Evolutionary conservation across 1,140 invertebrate genomes (phyloP).

Genomic region (Drosophila gunungcola): DNA sequence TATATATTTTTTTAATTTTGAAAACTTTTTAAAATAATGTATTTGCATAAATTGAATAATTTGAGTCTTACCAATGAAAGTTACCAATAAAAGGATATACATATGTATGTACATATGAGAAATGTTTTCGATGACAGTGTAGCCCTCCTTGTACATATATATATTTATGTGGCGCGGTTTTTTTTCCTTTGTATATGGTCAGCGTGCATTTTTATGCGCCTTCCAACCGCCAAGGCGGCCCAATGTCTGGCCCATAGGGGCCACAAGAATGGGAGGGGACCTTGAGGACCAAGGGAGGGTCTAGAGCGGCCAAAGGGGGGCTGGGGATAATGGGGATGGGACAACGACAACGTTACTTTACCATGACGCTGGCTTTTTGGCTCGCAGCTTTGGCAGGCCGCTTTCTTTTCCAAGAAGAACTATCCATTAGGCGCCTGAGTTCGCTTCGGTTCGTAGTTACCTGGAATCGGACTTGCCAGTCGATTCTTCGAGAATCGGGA

Average conservation of each 20-base stretch:
- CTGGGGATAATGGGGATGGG: slow-evolving; percentile 1
- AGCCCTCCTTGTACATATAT: slow-evolving; percentile 12
- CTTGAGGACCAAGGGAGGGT: background rate
- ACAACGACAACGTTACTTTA: slow-evolving; percentile 50
- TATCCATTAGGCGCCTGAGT: slow-evolving; percentile 81
- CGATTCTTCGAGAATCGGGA: slow-evolving; percentile 29
- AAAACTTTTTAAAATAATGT: too few species aligned
- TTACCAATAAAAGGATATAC: background rate
- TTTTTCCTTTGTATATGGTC: slow-evolving; percentile 49
- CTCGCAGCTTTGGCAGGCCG: slow-evolving; percentile 64
- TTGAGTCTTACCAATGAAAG: too few species aligned
- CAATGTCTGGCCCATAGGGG: slow-evolving; percentile 63
- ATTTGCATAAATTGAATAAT: too few species aligned
- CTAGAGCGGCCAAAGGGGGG: background rate
- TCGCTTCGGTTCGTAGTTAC: slow-evolving; percentile 63
- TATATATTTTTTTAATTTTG: too few species aligned
- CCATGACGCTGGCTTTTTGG: slow-evolving; percentile 59
- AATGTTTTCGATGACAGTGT: background rate
- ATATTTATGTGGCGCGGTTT: slow-evolving; percentile 27
- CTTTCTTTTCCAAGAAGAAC: slow-evolving; percentile 81
- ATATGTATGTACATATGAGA: background rate
- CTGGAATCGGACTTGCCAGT: slow-evolving; percentile 47
- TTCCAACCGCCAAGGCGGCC: slow-evolving; percentile 65
- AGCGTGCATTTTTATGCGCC: slow-evolving; percentile 72
- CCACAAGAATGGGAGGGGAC: background rate